Base-by-base conservation (phyloP, 92 coral and sea anemone genomes). In the Umimayanthus chanpuru region DNA sequence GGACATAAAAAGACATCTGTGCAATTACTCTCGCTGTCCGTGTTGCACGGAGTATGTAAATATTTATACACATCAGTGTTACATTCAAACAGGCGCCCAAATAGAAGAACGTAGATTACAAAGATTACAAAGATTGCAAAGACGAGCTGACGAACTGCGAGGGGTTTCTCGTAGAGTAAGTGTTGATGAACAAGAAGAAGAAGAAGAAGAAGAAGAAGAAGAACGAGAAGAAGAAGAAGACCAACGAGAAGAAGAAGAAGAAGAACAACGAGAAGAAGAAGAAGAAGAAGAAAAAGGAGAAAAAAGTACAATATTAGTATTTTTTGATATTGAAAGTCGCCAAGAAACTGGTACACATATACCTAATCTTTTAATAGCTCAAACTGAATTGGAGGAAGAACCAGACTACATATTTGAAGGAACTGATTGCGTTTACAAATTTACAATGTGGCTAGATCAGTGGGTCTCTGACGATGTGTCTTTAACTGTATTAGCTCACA, bases 401-500 rank as follows among this genome's bases (percentile, higher is more conserved):
- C 72, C 72, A 25, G 72, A 20, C 72, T 66, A 8, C 72, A 66
- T 66, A 21, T 66, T 66, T 25, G 72, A 66, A 66, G 72, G 72
- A 66, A 66, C 72, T 66, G 29, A 66, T 66, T 66, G 72, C 72
- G 25, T 66, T 66, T 20, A 25, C 72, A 21, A 66, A 66, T 66
- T 66, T 66, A 66, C 29, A 66, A 66, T 20, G n/a, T 66, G 72
- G 72, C 72, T 66, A 66, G 72, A 66, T 66, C 72, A 25, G 6
- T 66, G 72, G 72, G 72, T 66, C 25, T 21, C n/a, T 21, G 72
- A 66, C 29, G 72, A 66, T 25, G 72, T 66, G 29, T 66, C 72
- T 66, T n/a, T 70, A 70, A 70, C 75, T 10, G 75, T 70, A n/a
- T n/a, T 70, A n/a, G 75, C 75, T 26, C 75, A 70, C 75, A 70